These are phyloP conservation scores for Entelurus aequoreus DNA, from an alignment of 2,113 vertebrate species.

Conservation along the genomic window DNA sequence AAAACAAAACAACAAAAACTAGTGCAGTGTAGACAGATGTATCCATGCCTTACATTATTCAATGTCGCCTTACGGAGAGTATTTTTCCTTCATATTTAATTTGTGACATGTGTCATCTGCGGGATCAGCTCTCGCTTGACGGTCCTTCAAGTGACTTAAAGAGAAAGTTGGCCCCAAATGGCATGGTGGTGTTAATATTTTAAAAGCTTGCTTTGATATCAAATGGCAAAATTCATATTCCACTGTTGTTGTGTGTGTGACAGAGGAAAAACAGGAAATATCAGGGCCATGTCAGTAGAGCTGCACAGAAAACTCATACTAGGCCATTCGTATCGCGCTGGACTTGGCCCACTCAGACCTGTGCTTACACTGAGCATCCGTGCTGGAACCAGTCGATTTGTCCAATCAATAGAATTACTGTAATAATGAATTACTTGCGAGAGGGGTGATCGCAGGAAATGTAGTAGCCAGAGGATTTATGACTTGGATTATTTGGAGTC, in stretches of 20 bases:
- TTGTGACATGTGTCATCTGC: constrained; percentile 42
- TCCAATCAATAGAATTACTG: too few species aligned
- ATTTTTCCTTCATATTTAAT: constrained; percentile 53
- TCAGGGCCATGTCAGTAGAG: background rate
- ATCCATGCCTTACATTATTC: constrained; percentile 45
- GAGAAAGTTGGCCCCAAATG: constrained; percentile 46
- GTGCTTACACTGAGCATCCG: too few species aligned
- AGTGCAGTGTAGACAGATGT: constrained; percentile 12
- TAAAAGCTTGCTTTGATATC: constrained; percentile 36
- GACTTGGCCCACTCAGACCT: too few species aligned
- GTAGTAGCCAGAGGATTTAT: too few species aligned
- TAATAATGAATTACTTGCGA: too few species aligned
- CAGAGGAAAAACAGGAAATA: background rate
- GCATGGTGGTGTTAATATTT: constrained; percentile 33
- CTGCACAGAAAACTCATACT: background rate
- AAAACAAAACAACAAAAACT: background rate
- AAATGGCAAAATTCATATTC: constrained; percentile 57
- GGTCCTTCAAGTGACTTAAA: constrained; percentile 45
- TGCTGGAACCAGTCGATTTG: too few species aligned
- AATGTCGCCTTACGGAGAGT: constrained; percentile 33
- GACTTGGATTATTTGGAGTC: too few species aligned
- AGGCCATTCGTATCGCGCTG: too few species aligned
- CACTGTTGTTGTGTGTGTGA: constrained; percentile 10
- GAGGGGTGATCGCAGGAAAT: too few species aligned
- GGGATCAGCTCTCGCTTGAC: constrained; percentile 37